Conservation (phyloP, 2,113 vertebrate species). For the Leucopternis melanops region DNA sequence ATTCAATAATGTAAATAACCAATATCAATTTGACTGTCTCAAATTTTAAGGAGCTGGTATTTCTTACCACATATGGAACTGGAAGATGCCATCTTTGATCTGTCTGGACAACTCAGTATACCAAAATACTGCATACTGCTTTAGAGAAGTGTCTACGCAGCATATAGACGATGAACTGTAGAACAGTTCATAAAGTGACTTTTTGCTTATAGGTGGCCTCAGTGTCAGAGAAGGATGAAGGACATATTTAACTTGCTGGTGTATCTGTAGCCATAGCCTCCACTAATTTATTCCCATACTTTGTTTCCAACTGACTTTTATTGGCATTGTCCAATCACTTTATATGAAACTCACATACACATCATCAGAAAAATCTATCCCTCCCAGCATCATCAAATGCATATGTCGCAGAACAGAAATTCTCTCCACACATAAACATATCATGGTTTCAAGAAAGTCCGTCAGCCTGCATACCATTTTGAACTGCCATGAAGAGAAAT, state of each 20-base stretch:
- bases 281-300: no score
- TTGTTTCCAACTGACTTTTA: no score
- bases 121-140: neutral
- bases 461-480: neutral
- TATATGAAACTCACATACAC: no score
- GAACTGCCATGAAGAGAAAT: neutral
- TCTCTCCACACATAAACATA: neutral
- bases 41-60: neutral
- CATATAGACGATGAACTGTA: no score
- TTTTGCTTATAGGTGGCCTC: no score
- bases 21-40: neutral
- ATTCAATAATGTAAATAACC: neutral
- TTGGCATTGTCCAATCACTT: no score
- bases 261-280: no score
- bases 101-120: neutral
- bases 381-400: neutral
- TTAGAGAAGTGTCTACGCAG: neutral
- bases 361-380: no score
- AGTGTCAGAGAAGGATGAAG: no score
- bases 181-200: no score
- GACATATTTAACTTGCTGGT: no score
- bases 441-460: rapidly evolving
- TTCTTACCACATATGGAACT: neutral
- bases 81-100: neutral
- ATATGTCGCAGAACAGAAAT: neutral